These are phyloP conservation scores for Tursiops truncatus DNA, from an alignment of 2,113 vertebrate species.

Conservation along the genomic window DNA sequence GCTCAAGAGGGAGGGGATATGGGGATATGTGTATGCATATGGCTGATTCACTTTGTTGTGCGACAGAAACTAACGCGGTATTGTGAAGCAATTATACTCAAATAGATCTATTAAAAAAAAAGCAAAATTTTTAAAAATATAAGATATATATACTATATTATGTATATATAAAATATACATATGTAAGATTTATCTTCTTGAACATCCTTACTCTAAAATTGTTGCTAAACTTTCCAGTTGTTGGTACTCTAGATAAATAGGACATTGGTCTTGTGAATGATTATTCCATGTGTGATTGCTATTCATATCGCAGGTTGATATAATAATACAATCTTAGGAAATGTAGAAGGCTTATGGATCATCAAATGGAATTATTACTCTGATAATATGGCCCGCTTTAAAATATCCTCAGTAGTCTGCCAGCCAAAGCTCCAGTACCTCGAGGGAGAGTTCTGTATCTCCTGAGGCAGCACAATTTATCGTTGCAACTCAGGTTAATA, in stretches of 20 bases:
- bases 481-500: neutral
- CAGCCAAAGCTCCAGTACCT: neutral
- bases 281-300: neutral
- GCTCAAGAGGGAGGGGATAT: no score
- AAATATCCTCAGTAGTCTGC: neutral
- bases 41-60: no score
- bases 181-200: neutral
- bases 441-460: neutral
- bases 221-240: neutral
- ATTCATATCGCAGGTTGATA: neutral
- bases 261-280: neutral
- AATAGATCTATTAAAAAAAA: no score
- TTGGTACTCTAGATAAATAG: neutral
- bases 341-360: neutral
- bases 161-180: neutral
- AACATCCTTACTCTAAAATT: neutral
- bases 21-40: no score
- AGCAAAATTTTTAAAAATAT: neutral
- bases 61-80: rapidly evolving
- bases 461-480: neutral
- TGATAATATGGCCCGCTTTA: neutral
- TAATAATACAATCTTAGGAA: neutral
- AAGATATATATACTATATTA: neutral
- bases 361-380: neutral
- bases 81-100: no score